phyloP scores from a whole-genome alignment of 2,888 invertebrate genomes.

The Micoletzkya japonica region DNA sequence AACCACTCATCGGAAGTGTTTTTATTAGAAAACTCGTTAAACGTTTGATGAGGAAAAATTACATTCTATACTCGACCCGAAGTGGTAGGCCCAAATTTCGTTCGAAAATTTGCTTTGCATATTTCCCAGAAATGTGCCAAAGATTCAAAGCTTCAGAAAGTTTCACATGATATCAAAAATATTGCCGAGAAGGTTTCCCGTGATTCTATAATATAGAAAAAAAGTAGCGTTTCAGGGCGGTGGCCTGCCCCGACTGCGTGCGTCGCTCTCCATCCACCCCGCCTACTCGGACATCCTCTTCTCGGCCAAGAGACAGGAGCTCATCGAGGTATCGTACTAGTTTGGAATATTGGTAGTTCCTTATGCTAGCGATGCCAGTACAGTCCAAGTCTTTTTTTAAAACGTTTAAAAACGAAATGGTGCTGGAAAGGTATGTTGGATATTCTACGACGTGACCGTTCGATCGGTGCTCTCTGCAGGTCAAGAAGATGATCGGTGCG shows the following conservation, averaged over 20 bases:
- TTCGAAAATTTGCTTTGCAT: too few species aligned
- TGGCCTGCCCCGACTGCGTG: slow-evolving; percentile 42
- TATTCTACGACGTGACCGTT: too few species aligned
- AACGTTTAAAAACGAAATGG: background rate
- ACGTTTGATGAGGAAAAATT: too few species aligned
- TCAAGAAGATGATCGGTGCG: slow-evolving; percentile 28
- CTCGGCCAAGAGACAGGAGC: slow-evolving; percentile 32
- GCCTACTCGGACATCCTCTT: slow-evolving; percentile 37
- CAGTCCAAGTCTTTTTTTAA: background rate
- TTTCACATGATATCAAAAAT: too few species aligned
- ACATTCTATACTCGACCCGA: too few species aligned
- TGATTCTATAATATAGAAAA: background rate
- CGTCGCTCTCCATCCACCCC: slow-evolving; percentile 31
- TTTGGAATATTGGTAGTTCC: background rate
- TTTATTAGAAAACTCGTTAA: too few species aligned
- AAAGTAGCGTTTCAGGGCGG: slow-evolving; percentile 44
- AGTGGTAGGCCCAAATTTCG: too few species aligned
- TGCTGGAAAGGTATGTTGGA: background rate
- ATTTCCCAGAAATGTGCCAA: too few species aligned
- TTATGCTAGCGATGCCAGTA: background rate
- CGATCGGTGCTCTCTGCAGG: slow-evolving; percentile 5
- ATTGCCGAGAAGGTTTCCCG: too few species aligned
- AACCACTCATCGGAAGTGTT: too few species aligned
- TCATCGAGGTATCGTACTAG: slow-evolving; percentile 37
- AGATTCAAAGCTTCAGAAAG: too few species aligned